These are phyloP conservation scores for Temnothorax unifasciatus DNA, from an alignment of 2,888 invertebrate species.

Conservation along the genomic window DNA sequence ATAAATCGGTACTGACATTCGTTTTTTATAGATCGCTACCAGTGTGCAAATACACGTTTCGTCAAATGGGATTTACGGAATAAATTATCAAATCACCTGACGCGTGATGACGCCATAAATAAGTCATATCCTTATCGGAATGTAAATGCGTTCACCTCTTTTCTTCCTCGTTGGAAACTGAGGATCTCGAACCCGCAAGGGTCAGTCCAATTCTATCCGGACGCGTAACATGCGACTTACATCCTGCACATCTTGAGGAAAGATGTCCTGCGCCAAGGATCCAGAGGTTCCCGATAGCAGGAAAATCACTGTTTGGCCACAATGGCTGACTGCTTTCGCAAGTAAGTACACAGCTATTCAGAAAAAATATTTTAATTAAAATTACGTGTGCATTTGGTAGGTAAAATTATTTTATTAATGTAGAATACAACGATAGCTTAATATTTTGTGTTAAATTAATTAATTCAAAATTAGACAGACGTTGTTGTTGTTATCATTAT, in stretches of 20 bases:
- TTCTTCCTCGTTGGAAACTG: constrained; percentile 52
- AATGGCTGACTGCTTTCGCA: constrained; percentile 78
- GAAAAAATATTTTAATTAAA: constrained; percentile 10
- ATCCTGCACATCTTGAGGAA: constrained; percentile 15
- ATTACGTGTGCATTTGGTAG: background rate
- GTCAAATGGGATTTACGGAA: background rate
- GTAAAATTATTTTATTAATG: background rate
- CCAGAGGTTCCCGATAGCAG: constrained; percentile 43
- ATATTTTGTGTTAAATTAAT: constrained; percentile 1
- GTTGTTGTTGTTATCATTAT: background rate
- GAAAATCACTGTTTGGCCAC: constrained; percentile 72
- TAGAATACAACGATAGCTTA: background rate
- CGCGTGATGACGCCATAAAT: constrained; percentile 63
- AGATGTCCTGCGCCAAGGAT: constrained; percentile 61
- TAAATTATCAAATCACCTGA: constrained; percentile 61
- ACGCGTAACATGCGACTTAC: constrained; percentile 46
- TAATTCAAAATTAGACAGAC: background rate
- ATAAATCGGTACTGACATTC: constrained; percentile 21
- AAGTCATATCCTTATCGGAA: constrained; percentile 71
- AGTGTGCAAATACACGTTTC: constrained; percentile 45
- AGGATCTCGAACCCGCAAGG: background rate
- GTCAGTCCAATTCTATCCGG: constrained; percentile 45
- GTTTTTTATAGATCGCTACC: constrained; percentile 45
- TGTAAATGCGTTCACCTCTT: constrained; percentile 66
- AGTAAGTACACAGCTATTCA: constrained; percentile 69